These are phyloP conservation scores for Orientallactaga sibirica DNA, from an alignment of 2,797 vertebrate species.

Conservation along the genomic window DNA sequence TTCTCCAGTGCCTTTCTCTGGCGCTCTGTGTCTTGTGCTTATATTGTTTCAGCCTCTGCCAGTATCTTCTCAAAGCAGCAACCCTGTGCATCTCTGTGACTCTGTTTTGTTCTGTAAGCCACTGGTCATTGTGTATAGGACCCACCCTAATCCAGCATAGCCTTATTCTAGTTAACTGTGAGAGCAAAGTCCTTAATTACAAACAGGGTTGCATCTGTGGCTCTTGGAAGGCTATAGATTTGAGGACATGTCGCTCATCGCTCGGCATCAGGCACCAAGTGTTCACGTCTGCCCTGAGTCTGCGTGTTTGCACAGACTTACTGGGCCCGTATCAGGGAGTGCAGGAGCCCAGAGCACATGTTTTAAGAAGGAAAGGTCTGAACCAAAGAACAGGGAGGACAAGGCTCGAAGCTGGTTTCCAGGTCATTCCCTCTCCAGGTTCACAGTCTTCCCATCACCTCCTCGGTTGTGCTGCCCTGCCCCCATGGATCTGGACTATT, in stretches of 20 bases:
- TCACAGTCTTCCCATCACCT: neutral
- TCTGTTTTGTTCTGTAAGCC: neutral
- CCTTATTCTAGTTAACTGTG: no score
- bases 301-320: neutral
- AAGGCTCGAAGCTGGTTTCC: neutral
- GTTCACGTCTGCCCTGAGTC: no score
- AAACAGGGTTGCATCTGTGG: neutral
- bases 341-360: neutral
- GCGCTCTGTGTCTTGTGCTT: neutral
- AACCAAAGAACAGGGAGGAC: neutral
- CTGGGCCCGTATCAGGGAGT: neutral
- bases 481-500: neutral
- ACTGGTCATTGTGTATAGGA: neutral
- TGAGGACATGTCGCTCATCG: neutral
- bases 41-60: no score
- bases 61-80: neutral
- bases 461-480: neutral
- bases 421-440: neutral
- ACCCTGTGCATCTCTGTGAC: no score
- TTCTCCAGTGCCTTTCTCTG: neutral
- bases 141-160: neutral
- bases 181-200: neutral
- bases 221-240: neutral
- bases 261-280: rapidly evolving
- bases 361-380: neutral